phyloP scores from a whole-genome alignment of 2,113 vertebrate species.

The Vimba vimba region DNA sequence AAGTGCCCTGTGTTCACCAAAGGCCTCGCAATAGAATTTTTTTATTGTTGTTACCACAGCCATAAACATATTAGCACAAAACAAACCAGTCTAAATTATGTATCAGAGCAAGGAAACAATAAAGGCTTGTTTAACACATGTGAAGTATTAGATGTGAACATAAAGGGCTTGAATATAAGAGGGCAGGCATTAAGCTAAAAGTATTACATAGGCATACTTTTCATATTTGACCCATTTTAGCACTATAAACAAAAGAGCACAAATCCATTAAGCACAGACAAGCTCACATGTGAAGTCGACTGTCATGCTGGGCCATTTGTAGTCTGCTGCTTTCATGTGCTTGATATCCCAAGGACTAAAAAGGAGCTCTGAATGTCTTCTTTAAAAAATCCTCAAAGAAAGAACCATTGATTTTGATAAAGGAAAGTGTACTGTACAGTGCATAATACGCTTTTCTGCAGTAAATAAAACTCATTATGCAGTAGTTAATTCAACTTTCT shows the following conservation, averaged over 20 bases:
- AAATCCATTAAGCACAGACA: conserved; percentile 23
- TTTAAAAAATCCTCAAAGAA: neutral
- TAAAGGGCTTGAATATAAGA: neutral
- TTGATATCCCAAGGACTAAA: neutral
- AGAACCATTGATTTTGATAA: neutral
- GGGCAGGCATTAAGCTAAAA: neutral
- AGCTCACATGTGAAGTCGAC: neutral
- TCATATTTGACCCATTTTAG: conserved; percentile 22
- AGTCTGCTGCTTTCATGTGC: conserved; percentile 2
- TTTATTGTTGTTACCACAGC: neutral
- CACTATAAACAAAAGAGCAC: conserved; percentile 26
- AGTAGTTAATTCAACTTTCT: neutral
- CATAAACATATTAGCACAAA: neutral
- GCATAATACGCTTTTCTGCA: neutral
- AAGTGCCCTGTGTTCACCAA: neutral
- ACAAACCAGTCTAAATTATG: neutral
- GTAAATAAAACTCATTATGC: neutral
- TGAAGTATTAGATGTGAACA: conserved; percentile 11
- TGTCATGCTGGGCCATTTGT: conserved; percentile 5
- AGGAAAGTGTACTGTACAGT: neutral
- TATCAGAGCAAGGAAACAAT: neutral
- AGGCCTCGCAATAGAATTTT: neutral
- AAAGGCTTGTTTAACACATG: neutral
- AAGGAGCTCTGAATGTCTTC: neutral
- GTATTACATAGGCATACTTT: conserved; percentile 17